Base-by-base conservation (phyloP, 2,113 vertebrate species). In the Pagrus major region DNA sequence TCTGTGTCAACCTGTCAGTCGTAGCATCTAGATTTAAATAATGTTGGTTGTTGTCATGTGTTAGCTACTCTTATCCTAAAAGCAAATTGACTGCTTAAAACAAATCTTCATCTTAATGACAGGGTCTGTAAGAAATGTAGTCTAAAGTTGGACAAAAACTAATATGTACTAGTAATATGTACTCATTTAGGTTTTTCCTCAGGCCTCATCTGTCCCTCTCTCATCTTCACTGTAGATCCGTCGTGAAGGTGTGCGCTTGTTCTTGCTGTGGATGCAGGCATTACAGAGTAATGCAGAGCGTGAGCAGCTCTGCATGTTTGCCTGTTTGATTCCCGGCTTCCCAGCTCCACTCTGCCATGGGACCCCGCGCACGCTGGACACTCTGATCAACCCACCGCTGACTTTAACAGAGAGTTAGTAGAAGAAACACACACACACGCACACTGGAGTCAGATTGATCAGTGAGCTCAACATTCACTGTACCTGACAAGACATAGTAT, bases 241-340 rank as follows among this genome's bases (percentile, higher is more conserved):
- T 14, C 96, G 98, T 86, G 98, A 99, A 93, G 98, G 98, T 4
- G 95, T 99, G 66, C 97, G 98, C 72, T 94, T 99, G 87, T 99
- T 99, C 93, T 94, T 99, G 87, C 85, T 99, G 77, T 99, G 98
- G 98, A 95, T 99, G 93, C 98, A 99, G 96, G 97, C 97, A 15
- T 94, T 99, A 86, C 98, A 99, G 76, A 96, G 93, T 89, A 97
- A 99, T 69, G 98, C 98, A 18, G 96, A 96, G 90, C 96, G 89
- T 56, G 98, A 99, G 91, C 97, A 99, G 81, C 95, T 99, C 73
- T 98, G 97, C 93, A 98, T 99, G 93, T 99, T 99, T 83, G 98
- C 98, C 41, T 99, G 98, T 87, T 94, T 99, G 93, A 98, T 99
- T 91, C 98, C 98, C 55, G 98, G 98, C 80, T 99, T 99, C 93